Evolutionary conservation across 2,888 invertebrate species (phyloP).

Genomic region (Drosophila greeni): DNA sequence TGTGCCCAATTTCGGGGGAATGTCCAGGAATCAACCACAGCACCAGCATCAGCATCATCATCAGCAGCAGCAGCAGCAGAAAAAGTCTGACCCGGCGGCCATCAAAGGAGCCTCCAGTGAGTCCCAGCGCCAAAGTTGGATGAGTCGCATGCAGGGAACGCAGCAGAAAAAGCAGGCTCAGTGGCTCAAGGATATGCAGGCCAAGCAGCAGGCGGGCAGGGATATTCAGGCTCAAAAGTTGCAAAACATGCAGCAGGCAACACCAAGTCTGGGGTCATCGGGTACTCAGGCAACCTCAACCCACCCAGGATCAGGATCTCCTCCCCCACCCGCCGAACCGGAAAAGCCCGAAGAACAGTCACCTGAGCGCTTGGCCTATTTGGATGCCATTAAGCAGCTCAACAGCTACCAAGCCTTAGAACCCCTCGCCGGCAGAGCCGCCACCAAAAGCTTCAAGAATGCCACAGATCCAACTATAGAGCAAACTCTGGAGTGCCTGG

Average conservation of each 20-base stretch:
- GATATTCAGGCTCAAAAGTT: slow-evolving; percentile 50
- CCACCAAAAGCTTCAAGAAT: slow-evolving; percentile 23
- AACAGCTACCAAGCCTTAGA: slow-evolving; percentile 52
- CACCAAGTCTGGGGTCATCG: too few relatives aligned
- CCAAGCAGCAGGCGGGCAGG: slow-evolving; percentile 56
- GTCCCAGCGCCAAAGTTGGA: slow-evolving; percentile 53
- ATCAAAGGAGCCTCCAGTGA: slow-evolving; percentile 24
- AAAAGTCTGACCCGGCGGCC: neutral
- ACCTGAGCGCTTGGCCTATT: slow-evolving; percentile 54
- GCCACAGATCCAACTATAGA: slow-evolving; percentile 44
- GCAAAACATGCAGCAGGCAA: slow-evolving; percentile 25
- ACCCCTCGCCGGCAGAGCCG: slow-evolving; percentile 28
- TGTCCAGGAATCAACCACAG: slow-evolving; percentile 14
- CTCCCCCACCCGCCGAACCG: neutral
- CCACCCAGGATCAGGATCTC: neutral
- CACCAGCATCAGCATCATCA: slow-evolving; percentile 12
- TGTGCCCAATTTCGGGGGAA: slow-evolving; percentile 6
- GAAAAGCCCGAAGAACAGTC: slow-evolving; percentile 29
- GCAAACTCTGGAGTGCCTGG: slow-evolving; percentile 53
- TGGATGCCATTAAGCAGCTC: slow-evolving; percentile 43
- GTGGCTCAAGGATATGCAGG: slow-evolving; percentile 57
- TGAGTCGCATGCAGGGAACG: slow-evolving; percentile 58
- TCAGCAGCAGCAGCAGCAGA: slow-evolving; percentile 10
- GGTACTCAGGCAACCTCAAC: too few relatives aligned
- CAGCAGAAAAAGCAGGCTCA: slow-evolving; percentile 55